Conservation (phyloP, 2,797 vertebrate genomes). For the Clarias fuscus region DNA sequence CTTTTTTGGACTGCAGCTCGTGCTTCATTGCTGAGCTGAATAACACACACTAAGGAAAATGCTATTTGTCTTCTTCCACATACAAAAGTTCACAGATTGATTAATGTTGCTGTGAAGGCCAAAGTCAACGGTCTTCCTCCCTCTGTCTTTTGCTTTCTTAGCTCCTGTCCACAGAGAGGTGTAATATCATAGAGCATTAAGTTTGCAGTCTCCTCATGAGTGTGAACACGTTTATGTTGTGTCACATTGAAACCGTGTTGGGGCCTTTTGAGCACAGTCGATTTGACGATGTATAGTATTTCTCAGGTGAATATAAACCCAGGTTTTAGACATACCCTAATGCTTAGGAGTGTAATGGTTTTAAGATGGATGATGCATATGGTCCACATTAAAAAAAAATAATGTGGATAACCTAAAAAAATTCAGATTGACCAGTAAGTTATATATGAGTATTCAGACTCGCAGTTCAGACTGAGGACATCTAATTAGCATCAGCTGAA, state of each 20-base stretch:
- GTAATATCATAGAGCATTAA: neutral
- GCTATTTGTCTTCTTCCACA: neutral
- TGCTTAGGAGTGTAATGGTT: neutral
- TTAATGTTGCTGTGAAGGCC: neutral
- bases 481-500: constrained; percentile 1
- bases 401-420: neutral
- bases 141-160: neutral
- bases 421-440: neutral
- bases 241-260: neutral
- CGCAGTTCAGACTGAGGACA: neutral
- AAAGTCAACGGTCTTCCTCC: neutral
- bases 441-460: neutral
- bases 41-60: neutral
- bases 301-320: neutral
- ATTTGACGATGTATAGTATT: neutral
- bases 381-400: neutral
- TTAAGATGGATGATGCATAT: neutral
- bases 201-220: neutral
- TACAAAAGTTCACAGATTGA: neutral
- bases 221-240: neutral
- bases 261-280: neutral
- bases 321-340: neutral
- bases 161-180: neutral
- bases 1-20: neutral
- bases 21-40: neutral